phyloP scores from a whole-genome alignment of 1,140 invertebrate genomes.

The Zaprionus kolodkinae region DNA sequence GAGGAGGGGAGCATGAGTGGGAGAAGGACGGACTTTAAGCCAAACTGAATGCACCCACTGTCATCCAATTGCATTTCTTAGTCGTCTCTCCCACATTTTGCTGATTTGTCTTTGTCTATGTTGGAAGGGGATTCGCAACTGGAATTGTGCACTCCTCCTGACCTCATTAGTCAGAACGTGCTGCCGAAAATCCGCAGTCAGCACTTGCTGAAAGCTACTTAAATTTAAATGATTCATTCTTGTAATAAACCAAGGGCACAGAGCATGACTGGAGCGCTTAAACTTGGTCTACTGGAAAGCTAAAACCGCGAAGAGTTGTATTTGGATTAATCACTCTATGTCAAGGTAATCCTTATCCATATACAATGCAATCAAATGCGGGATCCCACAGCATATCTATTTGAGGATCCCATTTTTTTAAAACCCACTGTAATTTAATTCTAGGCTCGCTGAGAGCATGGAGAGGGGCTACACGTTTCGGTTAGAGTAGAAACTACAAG shows the following conservation, averaged over 20 bases:
- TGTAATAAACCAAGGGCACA: neutral
- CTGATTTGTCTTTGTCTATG: slow-evolving; percentile 34
- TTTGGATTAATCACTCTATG: neutral
- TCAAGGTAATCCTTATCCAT: too few relatives aligned
- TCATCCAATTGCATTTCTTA: neutral
- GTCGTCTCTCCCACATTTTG: neutral
- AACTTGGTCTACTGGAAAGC: neutral
- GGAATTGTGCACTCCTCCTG: slow-evolving; percentile 16
- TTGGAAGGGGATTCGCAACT: neutral
- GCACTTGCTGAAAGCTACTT: slow-evolving; percentile 21
- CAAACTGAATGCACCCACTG: neutral
- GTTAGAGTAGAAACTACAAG: slow-evolving; percentile 8
- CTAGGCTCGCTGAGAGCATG: neutral
- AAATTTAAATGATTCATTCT: slow-evolving; percentile 33
- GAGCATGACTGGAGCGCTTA: neutral
- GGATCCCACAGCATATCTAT: neutral
- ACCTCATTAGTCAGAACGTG: slow-evolving; percentile 30
- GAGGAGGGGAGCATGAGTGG: neutral
- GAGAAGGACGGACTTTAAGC: neutral
- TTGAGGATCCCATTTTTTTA: neutral
- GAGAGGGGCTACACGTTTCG: neutral
- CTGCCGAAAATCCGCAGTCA: slow-evolving; percentile 22
- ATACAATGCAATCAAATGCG: neutral
- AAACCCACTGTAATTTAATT: slow-evolving; percentile 47
- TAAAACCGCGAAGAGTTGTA: neutral